Evolutionary conservation across 2,888 invertebrate species (phyloP), one percentile per base, ranked within the genome.

Genomic region (Osmoderma eremita): DNA sequence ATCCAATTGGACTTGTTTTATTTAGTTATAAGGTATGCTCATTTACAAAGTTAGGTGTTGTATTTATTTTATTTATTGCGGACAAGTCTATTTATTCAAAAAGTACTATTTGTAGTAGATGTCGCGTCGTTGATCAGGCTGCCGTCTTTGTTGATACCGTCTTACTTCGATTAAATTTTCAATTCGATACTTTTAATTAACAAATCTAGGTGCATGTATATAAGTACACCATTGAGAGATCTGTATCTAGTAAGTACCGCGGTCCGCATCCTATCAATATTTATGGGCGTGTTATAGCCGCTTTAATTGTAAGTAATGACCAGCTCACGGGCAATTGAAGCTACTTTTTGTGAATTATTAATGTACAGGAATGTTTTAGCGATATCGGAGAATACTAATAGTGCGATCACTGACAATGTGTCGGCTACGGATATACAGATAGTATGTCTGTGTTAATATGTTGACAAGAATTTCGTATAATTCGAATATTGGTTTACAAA

Each of bases 271-370:
- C 56, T 58, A 65, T 65, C 58, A 65, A 65, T 65, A 65, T 65
- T 65, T 58, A 65, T 65, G 65, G 24, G 8, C 22, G 58, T 58
- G 49, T 49, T 58, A 65, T 65, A 39, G 56, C 65, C 39, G 18
- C 49, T 54, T 49, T 65, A 65, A 65, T 65, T 65, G 65, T 49
- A 58, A 58, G 48, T 65, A 58, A 65, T 65, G 65, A 24, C 42
- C 22, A 38, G 49, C 17, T 45, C 24, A 41, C 58, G 45, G 30
- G 17, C 58, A 61, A 61, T 61, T 61, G 45, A 61, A 61, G 30
- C 45, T 48, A 61, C 45, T 61, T 61, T 61, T 45, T 61, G 30
- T 30, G 45, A 61, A 61, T 61, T 61, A 45, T 61, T 61, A 42
- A 45, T 24, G 45, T 45, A 12, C 12, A 12, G 30, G 45, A 61